Conservation (phyloP, 1,140 invertebrate genomes). For the Drosophila serrata region DNA sequence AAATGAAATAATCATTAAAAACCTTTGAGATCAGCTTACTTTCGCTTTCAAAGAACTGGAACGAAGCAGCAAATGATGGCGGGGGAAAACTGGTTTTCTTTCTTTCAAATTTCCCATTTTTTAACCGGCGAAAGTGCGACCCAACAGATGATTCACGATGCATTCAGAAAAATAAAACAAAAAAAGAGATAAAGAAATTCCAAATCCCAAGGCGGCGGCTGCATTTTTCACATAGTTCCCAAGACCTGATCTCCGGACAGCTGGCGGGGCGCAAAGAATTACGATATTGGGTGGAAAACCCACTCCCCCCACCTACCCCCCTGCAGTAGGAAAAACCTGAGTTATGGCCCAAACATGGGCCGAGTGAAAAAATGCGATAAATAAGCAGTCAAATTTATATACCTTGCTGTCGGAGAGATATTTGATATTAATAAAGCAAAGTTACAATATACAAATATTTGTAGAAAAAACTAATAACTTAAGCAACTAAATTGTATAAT, state of each 20-base stretch:
- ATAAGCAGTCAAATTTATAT: constrained; percentile 2
- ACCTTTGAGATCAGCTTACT: constrained; percentile 2
- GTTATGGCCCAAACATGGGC: constrained; percentile 1
- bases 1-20: neutral
- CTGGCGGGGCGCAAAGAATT: constrained; percentile 3
- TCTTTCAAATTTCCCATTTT: neutral
- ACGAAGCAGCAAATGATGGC: neutral
- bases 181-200: constrained; percentile 20
- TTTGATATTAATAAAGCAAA: neutral
- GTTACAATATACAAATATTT: neutral
- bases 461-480: neutral
- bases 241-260: constrained; percentile 20
- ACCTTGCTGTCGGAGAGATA: neutral
- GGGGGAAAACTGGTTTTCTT: constrained; percentile 21
- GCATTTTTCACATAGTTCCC: constrained; percentile 30
- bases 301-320: no score
- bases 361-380: constrained; percentile 19
- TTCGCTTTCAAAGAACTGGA: constrained; percentile 32
- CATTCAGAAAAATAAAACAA: neutral
- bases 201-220: constrained; percentile 9
- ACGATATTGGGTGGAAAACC: constrained; percentile 10
- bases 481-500: neutral
- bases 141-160: constrained; percentile 32
- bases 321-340: constrained; percentile 7
- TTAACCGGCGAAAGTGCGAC: constrained; percentile 26